phyloP scores from a whole-genome alignment of 1,140 invertebrate species.

The Cotesia typhae region DNA sequence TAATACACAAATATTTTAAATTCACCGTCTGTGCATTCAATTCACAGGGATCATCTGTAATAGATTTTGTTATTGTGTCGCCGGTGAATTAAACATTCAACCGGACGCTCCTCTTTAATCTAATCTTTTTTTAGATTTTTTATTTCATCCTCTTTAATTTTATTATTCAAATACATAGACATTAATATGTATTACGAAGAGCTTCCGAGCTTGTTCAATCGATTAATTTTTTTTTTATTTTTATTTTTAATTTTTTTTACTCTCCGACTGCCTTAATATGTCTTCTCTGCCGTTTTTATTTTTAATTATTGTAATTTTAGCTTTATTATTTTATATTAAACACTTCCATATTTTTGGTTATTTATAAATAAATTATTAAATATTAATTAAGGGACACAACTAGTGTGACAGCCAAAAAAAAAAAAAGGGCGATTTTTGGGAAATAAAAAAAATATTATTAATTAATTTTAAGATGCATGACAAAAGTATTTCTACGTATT shows the following conservation, averaged over 20 bases:
- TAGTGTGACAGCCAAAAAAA: too few relatives aligned
- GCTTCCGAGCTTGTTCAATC: slow-evolving; percentile 2
- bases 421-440: too few relatives aligned
- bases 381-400: too few relatives aligned
- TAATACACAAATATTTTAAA: slow-evolving; percentile 14
- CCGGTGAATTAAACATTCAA: not conserved
- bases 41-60: slow-evolving; percentile 13
- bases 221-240: not conserved
- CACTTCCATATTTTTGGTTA: not conserved
- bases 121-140: slow-evolving; percentile 23
- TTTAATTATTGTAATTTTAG: not conserved
- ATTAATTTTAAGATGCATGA: too few relatives aligned
- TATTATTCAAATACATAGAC: not conserved
- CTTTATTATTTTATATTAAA: not conserved
- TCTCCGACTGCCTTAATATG: slow-evolving; percentile 8
- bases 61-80: slow-evolving; percentile 17
- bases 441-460: too few relatives aligned
- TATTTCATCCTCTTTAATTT: slow-evolving; percentile 9
- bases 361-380: too few relatives aligned
- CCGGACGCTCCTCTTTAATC: not conserved
- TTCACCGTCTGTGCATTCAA: slow-evolving; percentile 32
- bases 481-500: too few relatives aligned
- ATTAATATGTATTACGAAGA: slow-evolving; percentile 6
- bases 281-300: not conserved
- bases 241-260: slow-evolving; percentile 8